phyloP scores from a whole-genome alignment of 2,113 vertebrate species.

The Sula dactylatra region DNA sequence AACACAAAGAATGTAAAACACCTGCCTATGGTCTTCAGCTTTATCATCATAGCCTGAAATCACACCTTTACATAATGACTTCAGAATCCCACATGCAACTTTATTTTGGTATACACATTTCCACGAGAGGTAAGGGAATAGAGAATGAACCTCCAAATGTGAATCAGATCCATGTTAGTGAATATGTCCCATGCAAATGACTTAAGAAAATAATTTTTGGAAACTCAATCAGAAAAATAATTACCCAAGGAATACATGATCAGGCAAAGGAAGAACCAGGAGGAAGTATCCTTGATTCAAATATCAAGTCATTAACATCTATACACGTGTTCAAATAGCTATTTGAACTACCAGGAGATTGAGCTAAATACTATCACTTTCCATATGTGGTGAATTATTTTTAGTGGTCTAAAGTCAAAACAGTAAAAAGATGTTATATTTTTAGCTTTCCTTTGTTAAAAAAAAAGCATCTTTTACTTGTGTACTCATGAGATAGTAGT shows the following conservation, averaged over 20 bases:
- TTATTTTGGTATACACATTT: not conserved
- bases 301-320: not conserved
- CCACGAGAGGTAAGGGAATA: fast-evolving
- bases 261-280: not conserved
- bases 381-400: not conserved
- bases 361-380: not conserved
- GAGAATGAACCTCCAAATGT: not conserved
- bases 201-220: not conserved
- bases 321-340: not conserved
- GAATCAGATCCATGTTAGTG: not conserved
- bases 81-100: not conserved
- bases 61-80: not conserved
- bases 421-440: not conserved
- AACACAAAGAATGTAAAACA: not conserved
- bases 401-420: not conserved
- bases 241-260: not conserved
- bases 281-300: not conserved
- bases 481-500: not conserved
- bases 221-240: not conserved
- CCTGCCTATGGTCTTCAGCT: fast-evolving
- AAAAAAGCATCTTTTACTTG: not conserved
- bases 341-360: not conserved
- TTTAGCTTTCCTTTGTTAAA: not conserved
- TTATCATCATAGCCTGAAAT: not conserved
- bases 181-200: not conserved